These are phyloP conservation scores for Trichosurus vulpecula DNA, from an alignment of 2,797 vertebrate genomes.

Conservation along the genomic window DNA sequence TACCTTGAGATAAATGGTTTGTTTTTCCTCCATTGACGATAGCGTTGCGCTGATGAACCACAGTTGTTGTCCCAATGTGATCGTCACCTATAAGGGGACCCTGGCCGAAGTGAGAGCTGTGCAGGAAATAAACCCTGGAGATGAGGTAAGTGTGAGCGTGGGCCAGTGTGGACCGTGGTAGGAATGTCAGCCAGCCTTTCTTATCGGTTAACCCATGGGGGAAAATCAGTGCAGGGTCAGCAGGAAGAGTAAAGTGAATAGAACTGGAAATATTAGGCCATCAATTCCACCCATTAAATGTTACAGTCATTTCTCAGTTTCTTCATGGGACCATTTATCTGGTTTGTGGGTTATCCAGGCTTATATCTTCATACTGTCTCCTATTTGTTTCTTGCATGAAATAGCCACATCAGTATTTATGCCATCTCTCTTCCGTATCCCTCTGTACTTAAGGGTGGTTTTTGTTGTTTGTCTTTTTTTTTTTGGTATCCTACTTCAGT, in stretches of 20 bases:
- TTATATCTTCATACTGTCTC: neutral
- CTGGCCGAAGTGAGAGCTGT: slow-evolving; percentile 94
- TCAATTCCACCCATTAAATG: too few relatives aligned
- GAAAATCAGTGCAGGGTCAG: rapidly evolving
- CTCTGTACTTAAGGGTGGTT: neutral
- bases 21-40: slow-evolving; percentile 65
- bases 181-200: neutral
- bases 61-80: slow-evolving; percentile 96
- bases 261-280: neutral
- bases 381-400: neutral
- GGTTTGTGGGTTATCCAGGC: neutral
- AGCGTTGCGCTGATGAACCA: slow-evolving; percentile 97
- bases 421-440: rapidly evolving
- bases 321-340: neutral
- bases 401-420: rapidly evolving
- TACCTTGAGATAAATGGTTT: neutral
- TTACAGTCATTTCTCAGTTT: rapidly evolving
- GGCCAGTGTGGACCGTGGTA: rapidly evolving
- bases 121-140: slow-evolving; percentile 90
- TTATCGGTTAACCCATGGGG: neutral
- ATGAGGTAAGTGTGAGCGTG: slow-evolving; percentile 89
- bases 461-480: neutral
- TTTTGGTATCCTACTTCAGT: neutral
- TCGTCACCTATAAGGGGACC: slow-evolving; percentile 94
- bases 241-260: neutral